Evolutionary conservation across 2,113 vertebrate genomes (phyloP), one percentile per base, ranked within the genome.

Genomic region (Nesoenas mayeri): DNA sequence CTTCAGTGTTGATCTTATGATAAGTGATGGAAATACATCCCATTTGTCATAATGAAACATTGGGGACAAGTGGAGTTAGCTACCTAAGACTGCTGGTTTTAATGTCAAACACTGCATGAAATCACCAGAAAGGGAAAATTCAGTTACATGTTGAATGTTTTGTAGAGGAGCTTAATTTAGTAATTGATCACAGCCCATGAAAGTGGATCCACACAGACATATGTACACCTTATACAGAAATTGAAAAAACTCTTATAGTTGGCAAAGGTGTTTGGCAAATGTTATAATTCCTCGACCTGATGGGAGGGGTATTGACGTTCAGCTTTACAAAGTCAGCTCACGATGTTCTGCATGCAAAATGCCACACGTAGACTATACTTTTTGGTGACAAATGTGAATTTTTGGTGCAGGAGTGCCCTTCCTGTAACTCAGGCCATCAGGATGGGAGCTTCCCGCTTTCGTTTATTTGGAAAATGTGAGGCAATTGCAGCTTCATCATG

Each of bases 41-140:
- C 79, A 83, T 96, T 96, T 94, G 60, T 96, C 85, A 95, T 80
- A 66, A 85, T 85, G 91, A 96, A 96, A 85, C 85, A 94, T 3
- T 2, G 3, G 48, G 71, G 31, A 93, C 74, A 91, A 96, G 91
- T 31, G 50, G 51, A 93, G 34, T 79, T 90, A 85, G 90, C 91
- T 95, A 93, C 83, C 88, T 91, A 84, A 64, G 85, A 83, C 51
- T 79, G 77, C 58, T 79, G 56, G 71, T 82, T 57, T 79, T 91
- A 83, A 56, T 60, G 90, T 94, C 51, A 82, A 88, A 47, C n/a
- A 25, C 31, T 51, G 15, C n/a, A 29, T 40, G 62, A 86, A 95
- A 91, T 69, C 70, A 70, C 11, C 32, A 78, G 90, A 90, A 78
- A 64, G 38, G 32, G 18, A 64, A 88, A 90, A 84, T 58, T 75